These are phyloP conservation scores for Halictus rubicundus DNA, from an alignment of 1,140 invertebrate species.

Conservation along the genomic window DNA sequence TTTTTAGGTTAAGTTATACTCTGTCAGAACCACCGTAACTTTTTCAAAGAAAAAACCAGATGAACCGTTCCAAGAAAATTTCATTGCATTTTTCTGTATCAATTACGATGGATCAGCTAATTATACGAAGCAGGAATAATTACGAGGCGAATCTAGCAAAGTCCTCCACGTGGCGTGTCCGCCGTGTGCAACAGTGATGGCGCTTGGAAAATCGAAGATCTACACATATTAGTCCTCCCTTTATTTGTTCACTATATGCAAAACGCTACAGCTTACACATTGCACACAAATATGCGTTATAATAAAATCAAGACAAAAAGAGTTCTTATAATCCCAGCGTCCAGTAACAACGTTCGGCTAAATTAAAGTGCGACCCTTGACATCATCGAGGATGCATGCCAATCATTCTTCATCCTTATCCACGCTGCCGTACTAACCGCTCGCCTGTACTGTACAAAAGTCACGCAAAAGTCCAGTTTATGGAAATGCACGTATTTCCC, in stretches of 20 bases:
- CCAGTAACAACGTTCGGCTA: not conserved
- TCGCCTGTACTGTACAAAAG: not conserved
- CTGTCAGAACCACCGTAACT: too few species aligned
- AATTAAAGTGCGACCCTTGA: not conserved
- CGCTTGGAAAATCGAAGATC: slow-evolving; percentile 16
- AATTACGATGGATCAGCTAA: too few species aligned
- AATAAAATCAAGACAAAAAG: slow-evolving; percentile 43
- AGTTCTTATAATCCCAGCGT: slow-evolving; percentile 4
- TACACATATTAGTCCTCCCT: slow-evolving; percentile 29
- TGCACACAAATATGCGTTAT: slow-evolving; percentile 45
- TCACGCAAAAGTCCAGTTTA: not conserved
- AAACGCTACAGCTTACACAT: slow-evolving; percentile 54
- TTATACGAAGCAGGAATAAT: too few species aligned
- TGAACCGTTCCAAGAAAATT: not conserved
- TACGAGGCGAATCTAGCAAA: too few species aligned
- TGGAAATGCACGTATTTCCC: not conserved
- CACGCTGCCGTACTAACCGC: not conserved
- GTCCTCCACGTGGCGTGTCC: not conserved
- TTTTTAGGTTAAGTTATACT: not conserved
- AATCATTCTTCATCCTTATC: not conserved
- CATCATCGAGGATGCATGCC: not conserved
- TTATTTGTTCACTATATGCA: slow-evolving; percentile 54
- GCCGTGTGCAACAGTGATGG: not conserved
- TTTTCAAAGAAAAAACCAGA: not conserved
- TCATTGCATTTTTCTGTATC: not conserved